These are phyloP conservation scores for Montipora foliosa DNA, from an alignment of 64 coral and sea anemone species.

Conservation along the genomic window DNA sequence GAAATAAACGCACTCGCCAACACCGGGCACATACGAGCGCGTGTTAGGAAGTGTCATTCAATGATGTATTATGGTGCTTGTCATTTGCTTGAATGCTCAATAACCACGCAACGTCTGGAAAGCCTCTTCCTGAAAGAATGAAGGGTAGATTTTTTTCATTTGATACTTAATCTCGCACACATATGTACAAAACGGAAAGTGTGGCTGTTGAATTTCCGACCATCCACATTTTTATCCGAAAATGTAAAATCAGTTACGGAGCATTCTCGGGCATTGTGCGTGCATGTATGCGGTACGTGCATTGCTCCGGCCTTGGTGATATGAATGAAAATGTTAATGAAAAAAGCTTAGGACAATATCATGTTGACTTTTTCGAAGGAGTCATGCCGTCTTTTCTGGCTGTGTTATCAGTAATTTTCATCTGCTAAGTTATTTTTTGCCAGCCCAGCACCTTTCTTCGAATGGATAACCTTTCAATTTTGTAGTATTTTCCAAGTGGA, in stretches of 20 bases:
- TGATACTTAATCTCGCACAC: constrained; percentile 4
- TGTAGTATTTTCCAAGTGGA: neutral
- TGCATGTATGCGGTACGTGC: constrained; percentile 9
- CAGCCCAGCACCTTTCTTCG: neutral
- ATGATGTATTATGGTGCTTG: constrained; percentile 35
- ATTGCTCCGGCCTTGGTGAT: constrained; percentile 41
- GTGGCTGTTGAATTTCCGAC: constrained; percentile 19
- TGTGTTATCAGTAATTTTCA: constrained; percentile 26
- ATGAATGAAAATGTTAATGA: constrained; percentile 64
- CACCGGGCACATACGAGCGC: neutral
- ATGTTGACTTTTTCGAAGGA: constrained; percentile 44
- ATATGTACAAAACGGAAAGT: constrained; percentile 29
- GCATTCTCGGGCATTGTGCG: neutral
- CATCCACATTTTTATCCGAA: neutral
- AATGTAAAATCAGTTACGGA: neutral
- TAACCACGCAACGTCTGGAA: constrained; percentile 51
- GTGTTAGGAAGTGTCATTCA: constrained; percentile 49
- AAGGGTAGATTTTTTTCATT: constrained; percentile 38
- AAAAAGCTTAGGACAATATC: constrained; percentile 38
- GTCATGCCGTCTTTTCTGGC: constrained; percentile 30
- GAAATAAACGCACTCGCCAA: neutral
- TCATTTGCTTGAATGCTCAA: constrained; percentile 10
- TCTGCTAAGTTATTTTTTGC: constrained; percentile 17
- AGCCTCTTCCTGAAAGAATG: constrained; percentile 41
- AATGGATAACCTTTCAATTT: constrained; percentile 8